These are phyloP conservation scores for Chaetophractus vellerosus DNA, from an alignment of 2,797 vertebrate species.

Conservation along the genomic window DNA sequence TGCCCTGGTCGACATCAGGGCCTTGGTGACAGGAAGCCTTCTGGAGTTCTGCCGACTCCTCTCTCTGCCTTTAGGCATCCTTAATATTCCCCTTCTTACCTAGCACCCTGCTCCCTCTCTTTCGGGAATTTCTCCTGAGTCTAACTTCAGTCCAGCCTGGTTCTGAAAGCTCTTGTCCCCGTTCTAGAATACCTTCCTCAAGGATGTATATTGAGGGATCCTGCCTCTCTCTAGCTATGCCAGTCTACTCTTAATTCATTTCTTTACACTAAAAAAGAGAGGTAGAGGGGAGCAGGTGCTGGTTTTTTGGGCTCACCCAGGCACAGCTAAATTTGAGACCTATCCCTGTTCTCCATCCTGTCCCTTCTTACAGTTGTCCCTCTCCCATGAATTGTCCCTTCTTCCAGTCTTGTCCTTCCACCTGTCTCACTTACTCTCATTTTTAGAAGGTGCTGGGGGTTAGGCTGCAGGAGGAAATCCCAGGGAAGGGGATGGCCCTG, in stretches of 20 bases:
- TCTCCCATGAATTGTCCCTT: slow-evolving; percentile 46
- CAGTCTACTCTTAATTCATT: slow-evolving; percentile 38
- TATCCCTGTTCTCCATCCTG: background rate
- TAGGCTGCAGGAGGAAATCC: slow-evolving; percentile 68
- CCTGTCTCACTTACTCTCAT: slow-evolving; percentile 53
- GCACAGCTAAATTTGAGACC: slow-evolving; percentile 68
- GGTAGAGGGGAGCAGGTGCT: slow-evolving; percentile 6
- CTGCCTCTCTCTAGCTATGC: background rate
- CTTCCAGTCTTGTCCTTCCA: background rate
- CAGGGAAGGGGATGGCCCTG: background rate
- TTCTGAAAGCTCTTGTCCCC: background rate
- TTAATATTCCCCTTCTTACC: slow-evolving; percentile 2
- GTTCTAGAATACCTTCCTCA: slow-evolving; percentile 35
- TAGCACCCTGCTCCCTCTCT: background rate
- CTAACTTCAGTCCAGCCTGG: background rate
- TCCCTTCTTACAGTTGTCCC: slow-evolving; percentile 3
- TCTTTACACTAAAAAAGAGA: slow-evolving; percentile 49
- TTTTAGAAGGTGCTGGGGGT: slow-evolving; percentile 51
- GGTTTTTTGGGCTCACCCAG: slow-evolving; percentile 37
- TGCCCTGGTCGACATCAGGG: background rate
- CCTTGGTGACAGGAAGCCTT: background rate
- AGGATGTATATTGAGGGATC: slow-evolving; percentile 29
- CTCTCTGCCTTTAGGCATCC: slow-evolving; percentile 4
- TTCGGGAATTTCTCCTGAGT: slow-evolving; percentile 3
- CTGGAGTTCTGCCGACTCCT: slow-evolving; percentile 30